Base-by-base conservation (phyloP, 2,888 invertebrate genomes). In the Arrhopalites spinosus region DNA sequence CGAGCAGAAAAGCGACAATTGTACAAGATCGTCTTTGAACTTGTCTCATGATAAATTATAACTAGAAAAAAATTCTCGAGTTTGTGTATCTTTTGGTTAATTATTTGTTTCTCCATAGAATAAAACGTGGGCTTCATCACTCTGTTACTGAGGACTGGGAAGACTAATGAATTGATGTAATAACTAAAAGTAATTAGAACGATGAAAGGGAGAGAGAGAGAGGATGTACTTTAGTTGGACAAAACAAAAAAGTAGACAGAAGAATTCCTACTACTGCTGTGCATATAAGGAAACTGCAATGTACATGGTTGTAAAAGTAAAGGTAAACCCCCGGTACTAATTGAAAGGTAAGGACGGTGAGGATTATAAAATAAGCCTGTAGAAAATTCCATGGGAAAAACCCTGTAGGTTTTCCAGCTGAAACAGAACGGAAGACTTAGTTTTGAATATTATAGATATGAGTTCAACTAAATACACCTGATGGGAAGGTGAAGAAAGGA, bases 291-390 rank as follows among this genome's bases (percentile, higher is more conserved):
- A 13, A 50, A 50, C 2, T 5, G n/a, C 3, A n/a, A 50, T 15
- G 50, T 50, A 50, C 15, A 11, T 45, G 7, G 45, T 7, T 11
- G 15, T 15, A 5, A 50, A 50, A 3, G 15, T n/a, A 50, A 15
- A n/a, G 17, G 50, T n/a, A n/a, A n/a, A n/a, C n/a, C 17, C 17
- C 50, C 15, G 30, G 64, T 64, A 30, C 64, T 64, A 64, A 64
- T 64, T 64, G 64, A 64, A 64, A 64, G 29, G 27, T 23, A 30
- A 29, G 64, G 61, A 61, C 25, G 20, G 25, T 20, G 61, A 61
- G 27, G 64, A 23, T 29, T 17, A 36, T n/a, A 11, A 36, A 25
- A 27, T 27, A 29, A 64, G 30, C 27, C 11, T 7, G 17, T 17
- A n/a, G n/a, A 17, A 27, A 64, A 25, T 64, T 25, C 20, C 30